These are phyloP conservation scores for Potamarius usumacintae DNA, from an alignment of 2,113 vertebrate species.

Conservation along the genomic window DNA sequence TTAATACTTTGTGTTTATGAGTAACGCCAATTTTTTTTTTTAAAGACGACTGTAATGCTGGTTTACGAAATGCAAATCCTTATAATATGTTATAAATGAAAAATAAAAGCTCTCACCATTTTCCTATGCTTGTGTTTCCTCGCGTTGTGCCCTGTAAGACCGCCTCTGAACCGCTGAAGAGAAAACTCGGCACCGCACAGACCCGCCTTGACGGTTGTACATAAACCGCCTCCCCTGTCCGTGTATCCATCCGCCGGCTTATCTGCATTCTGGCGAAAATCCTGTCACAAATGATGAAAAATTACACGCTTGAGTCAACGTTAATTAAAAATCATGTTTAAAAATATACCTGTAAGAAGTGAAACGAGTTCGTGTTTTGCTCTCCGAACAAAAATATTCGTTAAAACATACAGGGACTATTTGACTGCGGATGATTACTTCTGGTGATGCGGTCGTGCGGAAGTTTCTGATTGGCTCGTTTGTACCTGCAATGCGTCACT, in stretches of 20 bases:
- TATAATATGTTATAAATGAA: too few relatives aligned
- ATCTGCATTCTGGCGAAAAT: constrained; percentile 40
- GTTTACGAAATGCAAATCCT: neutral
- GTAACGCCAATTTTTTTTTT: neutral
- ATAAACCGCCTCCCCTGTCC: constrained; percentile 79
- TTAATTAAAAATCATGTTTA: neutral
- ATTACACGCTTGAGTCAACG: neutral
- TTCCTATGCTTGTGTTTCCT: constrained; percentile 20
- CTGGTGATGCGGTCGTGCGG: constrained; percentile 48
- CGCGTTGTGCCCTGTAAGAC: neutral
- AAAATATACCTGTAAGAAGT: too few relatives aligned
- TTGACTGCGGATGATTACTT: constrained; percentile 51
- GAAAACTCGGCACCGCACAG: constrained; percentile 70
- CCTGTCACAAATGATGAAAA: neutral
- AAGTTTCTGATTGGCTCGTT: constrained; percentile 85
- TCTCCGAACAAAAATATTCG: constrained; percentile 10
- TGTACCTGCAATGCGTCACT: constrained; percentile 99
- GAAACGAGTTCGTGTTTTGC: neutral
- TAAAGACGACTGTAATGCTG: neutral
- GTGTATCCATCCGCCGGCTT: constrained; percentile 58
- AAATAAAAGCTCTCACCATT: constrained; percentile 59
- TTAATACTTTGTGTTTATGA: neutral
- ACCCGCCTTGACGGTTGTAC: constrained; percentile 74
- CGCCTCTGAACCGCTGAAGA: constrained; percentile 60
- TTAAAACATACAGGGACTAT: constrained; percentile 21